Percentiles rank a stretch among this genome's conserved stretches.
Evolutionary conservation across 2,113 vertebrate species (phyloP).

Genomic region (Epinephelus moara): DNA sequence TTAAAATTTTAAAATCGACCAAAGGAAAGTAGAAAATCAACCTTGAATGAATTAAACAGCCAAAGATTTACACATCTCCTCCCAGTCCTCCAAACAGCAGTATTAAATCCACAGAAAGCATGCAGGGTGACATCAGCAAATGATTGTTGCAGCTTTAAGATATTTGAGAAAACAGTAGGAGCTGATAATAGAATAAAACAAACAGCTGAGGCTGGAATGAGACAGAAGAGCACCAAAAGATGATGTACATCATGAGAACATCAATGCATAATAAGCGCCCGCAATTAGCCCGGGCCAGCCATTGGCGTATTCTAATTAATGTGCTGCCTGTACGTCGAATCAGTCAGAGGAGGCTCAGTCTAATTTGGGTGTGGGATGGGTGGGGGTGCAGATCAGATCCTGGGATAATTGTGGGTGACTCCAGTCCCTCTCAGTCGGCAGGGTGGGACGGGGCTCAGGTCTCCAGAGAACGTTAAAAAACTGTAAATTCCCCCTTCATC

Average conservation of each 20-base stretch:
- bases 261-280: conserved; percentile 79
- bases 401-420: conserved; percentile 86
- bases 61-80: not conserved
- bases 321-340: conserved; percentile 70
- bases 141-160: conserved; percentile 44
- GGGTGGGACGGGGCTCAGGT: conserved; percentile 87
- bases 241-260: conserved; percentile 76
- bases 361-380: conserved; percentile 73
- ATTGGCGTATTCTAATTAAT: conserved; percentile 80
- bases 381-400: conserved; percentile 78
- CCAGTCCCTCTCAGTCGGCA: conserved; percentile 76
- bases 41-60: not conserved
- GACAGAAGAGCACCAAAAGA: conserved; percentile 48
- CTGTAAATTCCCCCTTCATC: conserved; percentile 90
- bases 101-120: conserved; percentile 21
- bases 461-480: conserved; percentile 92
- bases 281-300: conserved; percentile 76
- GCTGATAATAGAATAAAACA: conserved; percentile 60
- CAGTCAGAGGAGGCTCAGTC: conserved; percentile 65
- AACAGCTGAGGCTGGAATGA: conserved; percentile 50
- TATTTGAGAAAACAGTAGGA: conserved; percentile 42
- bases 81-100: not conserved
- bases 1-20: not conserved
- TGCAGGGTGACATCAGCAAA: not conserved
- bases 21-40: no score